These are phyloP conservation scores for Baronia brevicornis DNA, from an alignment of 2,888 invertebrate species.

Conservation along the genomic window DNA sequence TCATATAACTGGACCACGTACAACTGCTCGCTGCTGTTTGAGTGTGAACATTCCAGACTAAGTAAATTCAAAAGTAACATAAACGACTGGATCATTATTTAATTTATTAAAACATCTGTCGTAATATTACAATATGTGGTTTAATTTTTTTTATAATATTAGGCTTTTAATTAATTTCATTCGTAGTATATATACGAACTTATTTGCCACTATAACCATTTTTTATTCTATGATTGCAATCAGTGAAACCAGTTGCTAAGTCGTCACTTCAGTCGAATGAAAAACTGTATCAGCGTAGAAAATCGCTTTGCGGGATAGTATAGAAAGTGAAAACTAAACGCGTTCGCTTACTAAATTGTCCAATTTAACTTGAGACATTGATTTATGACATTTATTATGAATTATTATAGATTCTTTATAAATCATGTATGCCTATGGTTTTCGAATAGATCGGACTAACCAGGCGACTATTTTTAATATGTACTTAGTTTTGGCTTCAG, in stretches of 20 bases:
- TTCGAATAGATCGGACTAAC: conserved; percentile 29
- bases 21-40: no score
- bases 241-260: conserved; percentile 50
- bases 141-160: no score
- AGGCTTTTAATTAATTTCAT: conserved; percentile 12
- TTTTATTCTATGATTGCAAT: conserved; percentile 28
- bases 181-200: conserved; percentile 4
- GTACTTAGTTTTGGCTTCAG: no score
- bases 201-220: conserved; percentile 14
- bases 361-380: conserved; percentile 31
- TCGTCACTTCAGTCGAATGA: conserved; percentile 38
- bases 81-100: conserved; percentile 9
- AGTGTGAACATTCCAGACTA: no score
- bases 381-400: conserved; percentile 14
- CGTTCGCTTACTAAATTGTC: conserved; percentile 34
- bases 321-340: conserved; percentile 61
- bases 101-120: conserved; percentile 5
- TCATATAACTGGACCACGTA: no score
- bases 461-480: no score
- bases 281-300: conserved; percentile 66
- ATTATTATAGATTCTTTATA: conserved; percentile 32
- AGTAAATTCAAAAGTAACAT: no score
- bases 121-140: no score
- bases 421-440: conserved; percentile 29
- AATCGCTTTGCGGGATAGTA: conserved; percentile 53